Evolutionary conservation across 2,888 invertebrate genomes (phyloP).

Genomic region (Anticlea derivata): DNA sequence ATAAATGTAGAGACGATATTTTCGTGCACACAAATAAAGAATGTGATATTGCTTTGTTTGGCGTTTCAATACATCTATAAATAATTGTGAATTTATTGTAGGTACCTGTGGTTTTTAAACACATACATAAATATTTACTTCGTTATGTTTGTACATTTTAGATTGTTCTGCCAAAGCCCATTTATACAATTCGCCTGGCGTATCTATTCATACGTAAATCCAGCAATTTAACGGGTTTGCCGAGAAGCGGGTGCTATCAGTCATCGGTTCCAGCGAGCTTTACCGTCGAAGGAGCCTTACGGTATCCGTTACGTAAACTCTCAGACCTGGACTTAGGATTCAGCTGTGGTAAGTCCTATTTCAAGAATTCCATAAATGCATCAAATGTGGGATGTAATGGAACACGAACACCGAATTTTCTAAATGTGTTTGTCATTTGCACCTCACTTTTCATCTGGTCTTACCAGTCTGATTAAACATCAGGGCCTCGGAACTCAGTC

Average conservation of each 20-base stretch:
- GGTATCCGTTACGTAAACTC: constrained; percentile 40
- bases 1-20: neutral
- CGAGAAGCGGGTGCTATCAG: constrained; percentile 32
- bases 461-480: no score
- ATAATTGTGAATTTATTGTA: neutral
- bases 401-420: no score
- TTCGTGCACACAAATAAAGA: neutral
- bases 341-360: neutral
- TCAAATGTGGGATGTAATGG: no score
- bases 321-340: constrained; percentile 15
- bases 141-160: no score
- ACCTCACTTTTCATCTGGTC: no score
- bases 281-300: constrained; percentile 33
- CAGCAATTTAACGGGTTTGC: constrained; percentile 29
- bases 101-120: no score
- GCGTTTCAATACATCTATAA: neutral
- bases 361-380: no score
- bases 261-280: constrained; percentile 34
- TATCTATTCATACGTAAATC: constrained; percentile 28
- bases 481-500: neutral
- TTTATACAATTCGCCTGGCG: neutral
- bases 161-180: no score
- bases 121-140: no score
- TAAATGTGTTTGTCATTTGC: no score
- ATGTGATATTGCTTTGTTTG: neutral